These are phyloP conservation scores for Perodicticus potto DNA, from an alignment of 2,797 vertebrate species.

Conservation along the genomic window DNA sequence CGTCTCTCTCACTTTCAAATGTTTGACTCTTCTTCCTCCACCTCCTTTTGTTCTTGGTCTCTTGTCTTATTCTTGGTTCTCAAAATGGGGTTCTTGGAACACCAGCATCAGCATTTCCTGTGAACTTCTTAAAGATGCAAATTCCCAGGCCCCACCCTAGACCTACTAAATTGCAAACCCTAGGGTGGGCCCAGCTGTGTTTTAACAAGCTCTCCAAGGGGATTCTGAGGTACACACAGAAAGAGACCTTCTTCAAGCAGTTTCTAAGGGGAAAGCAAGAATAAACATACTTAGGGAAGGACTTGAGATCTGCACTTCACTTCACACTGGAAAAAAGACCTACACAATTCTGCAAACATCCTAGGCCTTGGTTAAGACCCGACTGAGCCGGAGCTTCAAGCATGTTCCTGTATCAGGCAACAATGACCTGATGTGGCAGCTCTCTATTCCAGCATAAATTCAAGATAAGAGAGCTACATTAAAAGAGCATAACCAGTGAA, in stretches of 20 bases:
- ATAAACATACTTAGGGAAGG: background rate
- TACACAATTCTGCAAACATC: background rate
- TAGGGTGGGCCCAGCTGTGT: background rate
- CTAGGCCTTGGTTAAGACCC: background rate
- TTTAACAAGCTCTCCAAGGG: background rate
- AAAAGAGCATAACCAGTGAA: background rate
- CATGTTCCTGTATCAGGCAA: background rate
- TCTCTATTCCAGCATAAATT: background rate
- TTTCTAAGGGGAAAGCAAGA: background rate
- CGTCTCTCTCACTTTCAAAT: background rate
- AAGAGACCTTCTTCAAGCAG: background rate
- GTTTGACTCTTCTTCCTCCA: background rate
- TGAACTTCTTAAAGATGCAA: background rate
- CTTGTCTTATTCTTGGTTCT: slow-evolving; percentile 4
- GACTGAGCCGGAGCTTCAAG: background rate
- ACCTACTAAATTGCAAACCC: background rate
- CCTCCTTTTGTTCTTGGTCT: background rate
- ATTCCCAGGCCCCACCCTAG: background rate
- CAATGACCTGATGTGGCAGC: background rate
- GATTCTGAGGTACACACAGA: background rate
- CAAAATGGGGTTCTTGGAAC: background rate
- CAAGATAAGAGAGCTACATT: background rate
- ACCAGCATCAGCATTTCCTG: background rate
- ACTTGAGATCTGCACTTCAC: background rate
- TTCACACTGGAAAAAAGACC: background rate